These are phyloP conservation scores for Nasonia vitripennis DNA, from an alignment of 1,140 invertebrate genomes.

Conservation along the genomic window DNA sequence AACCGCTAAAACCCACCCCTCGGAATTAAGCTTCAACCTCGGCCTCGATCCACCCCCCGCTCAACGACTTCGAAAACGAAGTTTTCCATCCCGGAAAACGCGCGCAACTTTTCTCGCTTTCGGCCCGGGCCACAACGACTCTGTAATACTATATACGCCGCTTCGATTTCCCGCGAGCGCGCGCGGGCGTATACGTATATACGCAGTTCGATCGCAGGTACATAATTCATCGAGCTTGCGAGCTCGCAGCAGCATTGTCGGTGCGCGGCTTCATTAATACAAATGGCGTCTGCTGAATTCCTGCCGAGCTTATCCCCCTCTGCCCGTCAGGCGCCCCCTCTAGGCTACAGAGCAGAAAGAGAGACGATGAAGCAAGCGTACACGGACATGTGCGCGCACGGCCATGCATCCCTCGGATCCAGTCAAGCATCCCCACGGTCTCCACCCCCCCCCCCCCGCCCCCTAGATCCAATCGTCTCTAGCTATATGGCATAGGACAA, in stretches of 20 bases:
- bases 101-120: conserved; percentile 13
- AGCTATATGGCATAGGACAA: too few species aligned
- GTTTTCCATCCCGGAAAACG: conserved; percentile 28
- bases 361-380: background rate
- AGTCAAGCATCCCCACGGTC: conserved; percentile 56
- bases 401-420: conserved; percentile 52
- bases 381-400: conserved; percentile 20
- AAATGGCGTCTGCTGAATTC: conserved; percentile 76
- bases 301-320: conserved; percentile 59
- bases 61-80: conserved; percentile 18
- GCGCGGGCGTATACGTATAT: conserved; percentile 38
- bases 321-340: background rate
- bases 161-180: conserved; percentile 68
- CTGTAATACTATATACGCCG: conserved; percentile 20
- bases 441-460: background rate
- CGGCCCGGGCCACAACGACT: conserved; percentile 47
- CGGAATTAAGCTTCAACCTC: too few species aligned
- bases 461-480: too few species aligned
- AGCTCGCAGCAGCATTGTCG: conserved; percentile 68
- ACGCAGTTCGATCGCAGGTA: conserved; percentile 70
- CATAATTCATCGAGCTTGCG: conserved; percentile 74
- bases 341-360: too few species aligned
- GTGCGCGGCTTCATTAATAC: conserved; percentile 73
- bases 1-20: too few species aligned
- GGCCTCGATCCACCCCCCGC: too few species aligned